Base-by-base conservation (phyloP, 2,113 vertebrate genomes). In the Hoplias malabaricus region DNA sequence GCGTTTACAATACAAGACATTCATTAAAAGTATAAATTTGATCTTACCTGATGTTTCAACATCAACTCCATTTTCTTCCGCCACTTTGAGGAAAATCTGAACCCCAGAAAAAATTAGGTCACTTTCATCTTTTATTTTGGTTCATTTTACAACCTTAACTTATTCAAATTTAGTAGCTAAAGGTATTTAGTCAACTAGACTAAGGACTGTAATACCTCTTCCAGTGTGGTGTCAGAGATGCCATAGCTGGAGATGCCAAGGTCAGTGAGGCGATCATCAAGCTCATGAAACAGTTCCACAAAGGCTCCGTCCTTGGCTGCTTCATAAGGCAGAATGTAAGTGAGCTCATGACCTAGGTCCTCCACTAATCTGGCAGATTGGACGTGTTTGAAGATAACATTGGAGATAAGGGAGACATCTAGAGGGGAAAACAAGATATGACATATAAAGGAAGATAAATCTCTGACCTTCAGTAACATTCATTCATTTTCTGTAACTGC, bases 61-160 rank as follows among this genome's bases (percentile, higher is more conserved):
- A 79, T 99, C 97, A 54, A 99, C 97, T 3, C 97, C 96, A 0
- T 91, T 97, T 74, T 99, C 97, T 80, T 99, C 93, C 40, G 98
- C 98, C 74, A 99, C 97, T 92, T 99, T 99, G 70, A 99, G 92
- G 84, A 99, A 99, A 84, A 99, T 98, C 98, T 99, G 90, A 21
- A 62, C 5, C 40, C 38, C 4, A 70, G 14, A 80, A 65, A 42
- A 57, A 5, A 42, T 50, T 19, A 8, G 0, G 8, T 31, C 29
- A n/a, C n/a, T n/a, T n/a, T n/a, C n/a, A n/a, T n/a, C n/a, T n/a
- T n/a, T n/a, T n/a, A n/a, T n/a, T n/a, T n/a, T n/a, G n/a, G n/a
- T n/a, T n/a, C n/a, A n/a, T n/a, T n/a, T n/a, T n/a, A n/a, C n/a
- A n/a, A n/a, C n/a, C n/a, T n/a, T n/a, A n/a, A n/a, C n/a, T n/a